phyloP scores from a whole-genome alignment of 2,113 vertebrate species.

The Pitta sordida region DNA sequence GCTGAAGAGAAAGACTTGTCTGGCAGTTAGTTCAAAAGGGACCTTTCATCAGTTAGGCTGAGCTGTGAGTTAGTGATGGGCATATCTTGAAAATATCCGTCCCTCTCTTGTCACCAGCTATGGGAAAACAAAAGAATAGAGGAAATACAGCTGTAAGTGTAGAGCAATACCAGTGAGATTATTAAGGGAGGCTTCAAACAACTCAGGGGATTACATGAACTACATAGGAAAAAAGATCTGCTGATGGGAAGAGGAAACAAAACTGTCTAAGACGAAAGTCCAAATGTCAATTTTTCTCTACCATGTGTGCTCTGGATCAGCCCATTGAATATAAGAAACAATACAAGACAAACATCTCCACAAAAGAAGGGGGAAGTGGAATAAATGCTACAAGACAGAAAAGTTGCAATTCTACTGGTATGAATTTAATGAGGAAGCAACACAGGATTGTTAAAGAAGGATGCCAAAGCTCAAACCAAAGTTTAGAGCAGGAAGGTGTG shows the following conservation, averaged over 20 bases:
- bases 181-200: constrained; percentile 12
- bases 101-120: constrained; percentile 34
- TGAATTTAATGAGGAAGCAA: neutral
- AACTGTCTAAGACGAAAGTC: neutral
- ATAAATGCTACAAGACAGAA: neutral
- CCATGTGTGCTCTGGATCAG: neutral
- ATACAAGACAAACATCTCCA: neutral
- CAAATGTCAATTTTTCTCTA: neutral
- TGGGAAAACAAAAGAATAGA: constrained; percentile 27
- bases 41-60: constrained; percentile 26
- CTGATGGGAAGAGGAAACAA: constrained; percentile 1
- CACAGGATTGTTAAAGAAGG: neutral
- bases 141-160: constrained; percentile 22
- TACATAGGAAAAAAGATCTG: neutral
- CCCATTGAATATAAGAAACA: neutral
- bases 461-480: neutral
- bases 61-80: constrained; percentile 38
- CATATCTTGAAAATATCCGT: neutral
- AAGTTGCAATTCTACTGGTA: neutral
- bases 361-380: neutral
- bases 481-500: neutral
- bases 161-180: constrained; percentile 39
- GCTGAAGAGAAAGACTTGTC: neutral
- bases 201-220: constrained; percentile 11
- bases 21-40: constrained; percentile 21